Evolutionary conservation across 37 sponge, comb jelly and placozoan species (phyloP).

Genomic region (Ianthella basta): DNA sequence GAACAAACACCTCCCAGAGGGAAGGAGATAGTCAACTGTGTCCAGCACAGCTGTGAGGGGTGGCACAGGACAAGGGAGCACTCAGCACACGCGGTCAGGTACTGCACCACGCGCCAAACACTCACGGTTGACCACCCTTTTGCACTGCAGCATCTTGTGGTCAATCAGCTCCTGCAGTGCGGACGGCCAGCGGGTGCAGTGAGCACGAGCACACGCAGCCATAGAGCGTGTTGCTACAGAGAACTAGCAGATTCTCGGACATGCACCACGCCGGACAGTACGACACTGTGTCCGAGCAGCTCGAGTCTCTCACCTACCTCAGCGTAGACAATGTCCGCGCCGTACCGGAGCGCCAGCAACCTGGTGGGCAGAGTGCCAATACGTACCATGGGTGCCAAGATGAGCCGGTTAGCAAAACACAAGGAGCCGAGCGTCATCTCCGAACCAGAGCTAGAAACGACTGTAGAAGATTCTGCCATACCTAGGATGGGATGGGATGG

Average conservation of each 20-base stretch:
- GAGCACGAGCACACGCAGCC: no score
- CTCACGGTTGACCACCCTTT: constrained; percentile 77
- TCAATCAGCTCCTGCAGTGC: constrained; percentile 81
- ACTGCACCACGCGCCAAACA: no score
- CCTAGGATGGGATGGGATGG: no score
- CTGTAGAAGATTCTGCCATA: no score
- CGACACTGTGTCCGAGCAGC: background rate
- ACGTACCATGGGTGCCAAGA: constrained; percentile 98
- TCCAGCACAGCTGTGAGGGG: constrained; percentile 84
- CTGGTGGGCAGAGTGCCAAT: constrained; percentile 91
- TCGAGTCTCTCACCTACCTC: constrained; percentile 63
- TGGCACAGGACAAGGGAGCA: no score
- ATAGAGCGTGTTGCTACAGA: no score
- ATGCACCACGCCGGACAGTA: background rate
- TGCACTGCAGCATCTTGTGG: constrained; percentile 79
- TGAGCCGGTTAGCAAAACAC: constrained; percentile 71
- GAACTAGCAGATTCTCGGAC: no score
- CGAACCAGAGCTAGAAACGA: no score
- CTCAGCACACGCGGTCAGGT: no score
- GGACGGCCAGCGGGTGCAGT: background rate
- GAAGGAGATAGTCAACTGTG: constrained; percentile 84
- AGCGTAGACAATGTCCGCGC: constrained; percentile 94
- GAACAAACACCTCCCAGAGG: constrained; percentile 81
- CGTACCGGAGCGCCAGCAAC: constrained; percentile 85
- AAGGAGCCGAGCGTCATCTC: background rate